Evolutionary conservation across 2,797 vertebrate species (phyloP).

Genomic region (Notamacropus eugenii): DNA sequence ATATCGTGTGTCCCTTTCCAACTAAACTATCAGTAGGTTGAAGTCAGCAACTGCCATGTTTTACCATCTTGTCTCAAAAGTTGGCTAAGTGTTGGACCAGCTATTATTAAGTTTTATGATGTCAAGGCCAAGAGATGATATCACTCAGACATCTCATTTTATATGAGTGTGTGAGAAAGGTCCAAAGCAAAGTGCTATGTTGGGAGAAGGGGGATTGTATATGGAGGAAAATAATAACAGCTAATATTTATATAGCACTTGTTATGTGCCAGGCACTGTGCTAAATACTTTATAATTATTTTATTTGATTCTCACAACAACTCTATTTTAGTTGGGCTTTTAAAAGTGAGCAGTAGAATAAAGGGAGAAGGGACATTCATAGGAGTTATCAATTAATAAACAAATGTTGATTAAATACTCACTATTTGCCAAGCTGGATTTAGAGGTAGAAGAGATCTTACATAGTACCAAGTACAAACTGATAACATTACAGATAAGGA

Average conservation of each 20-base stretch:
- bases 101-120: background rate
- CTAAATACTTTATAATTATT: background rate
- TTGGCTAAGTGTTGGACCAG: background rate
- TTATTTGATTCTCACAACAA: background rate
- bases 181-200: background rate
- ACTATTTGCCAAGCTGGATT: background rate
- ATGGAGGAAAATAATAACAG: background rate
- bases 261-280: background rate
- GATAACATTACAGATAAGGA: background rate
- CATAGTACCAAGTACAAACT: background rate
- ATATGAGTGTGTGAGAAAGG: background rate
- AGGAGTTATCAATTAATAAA: background rate
- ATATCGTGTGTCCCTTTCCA: background rate
- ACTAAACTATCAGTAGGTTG: background rate
- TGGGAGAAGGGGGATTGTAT: background rate
- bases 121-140: background rate
- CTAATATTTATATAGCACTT: background rate
- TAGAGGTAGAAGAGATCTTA: background rate
- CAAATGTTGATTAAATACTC: background rate
- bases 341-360: constrained; percentile 31
- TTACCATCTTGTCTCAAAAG: background rate
- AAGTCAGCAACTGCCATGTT: background rate
- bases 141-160: background rate
- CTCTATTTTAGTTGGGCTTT: background rate
- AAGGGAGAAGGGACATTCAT: constrained; percentile 4